A percentile compares a stretch with the other conserved stretches of the same genome.
phyloP scores from a whole-genome alignment of 2,113 vertebrate genomes.

The Ptychochromis oligacanthus region DNA sequence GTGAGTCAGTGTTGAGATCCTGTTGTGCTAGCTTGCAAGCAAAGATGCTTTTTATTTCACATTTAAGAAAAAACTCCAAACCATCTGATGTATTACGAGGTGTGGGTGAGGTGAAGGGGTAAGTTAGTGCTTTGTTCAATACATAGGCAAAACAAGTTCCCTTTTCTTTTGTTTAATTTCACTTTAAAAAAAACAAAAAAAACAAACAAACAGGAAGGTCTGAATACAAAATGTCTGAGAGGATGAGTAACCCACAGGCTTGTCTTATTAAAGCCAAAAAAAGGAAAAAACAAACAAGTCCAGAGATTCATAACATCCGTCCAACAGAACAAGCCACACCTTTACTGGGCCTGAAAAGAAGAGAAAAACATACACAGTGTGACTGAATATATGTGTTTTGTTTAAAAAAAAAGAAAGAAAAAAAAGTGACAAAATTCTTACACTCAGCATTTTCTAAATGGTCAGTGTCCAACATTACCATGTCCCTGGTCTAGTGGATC shows the following conservation, averaged over 20 bases:
- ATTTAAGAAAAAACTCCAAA: slow-evolving; percentile 25
- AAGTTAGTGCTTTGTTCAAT: slow-evolving; percentile 69
- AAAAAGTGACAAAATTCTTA: not conserved
- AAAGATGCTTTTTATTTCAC: slow-evolving; percentile 62
- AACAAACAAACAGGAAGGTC: slow-evolving; percentile 12
- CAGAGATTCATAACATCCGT: slow-evolving; percentile 47
- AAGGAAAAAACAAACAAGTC: slow-evolving; percentile 44
- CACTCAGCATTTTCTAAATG: not conserved
- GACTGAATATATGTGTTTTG: not conserved
- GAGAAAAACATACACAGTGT: not conserved
- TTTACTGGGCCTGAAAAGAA: slow-evolving; percentile 79
- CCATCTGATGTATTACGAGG: slow-evolving; percentile 27
- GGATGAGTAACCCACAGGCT: slow-evolving; percentile 40
- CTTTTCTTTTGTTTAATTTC: slow-evolving; percentile 44
- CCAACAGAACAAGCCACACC: not conserved
- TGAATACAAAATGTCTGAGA: slow-evolving; percentile 45
- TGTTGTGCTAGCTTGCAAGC: slow-evolving; percentile 59
- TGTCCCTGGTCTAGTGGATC: not conserved
- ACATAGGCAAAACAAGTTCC: slow-evolving; percentile 50
- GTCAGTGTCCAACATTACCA: too few relatives aligned
- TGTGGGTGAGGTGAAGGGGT: slow-evolving; percentile 38
- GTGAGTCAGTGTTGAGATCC: slow-evolving; percentile 58
- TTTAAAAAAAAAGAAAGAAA: too few relatives aligned
- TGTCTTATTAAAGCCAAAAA: slow-evolving; percentile 42
- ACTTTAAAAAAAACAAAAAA: slow-evolving; percentile 30